Conservation (phyloP, 2,113 vertebrate species). For the Amphiprion percula region DNA sequence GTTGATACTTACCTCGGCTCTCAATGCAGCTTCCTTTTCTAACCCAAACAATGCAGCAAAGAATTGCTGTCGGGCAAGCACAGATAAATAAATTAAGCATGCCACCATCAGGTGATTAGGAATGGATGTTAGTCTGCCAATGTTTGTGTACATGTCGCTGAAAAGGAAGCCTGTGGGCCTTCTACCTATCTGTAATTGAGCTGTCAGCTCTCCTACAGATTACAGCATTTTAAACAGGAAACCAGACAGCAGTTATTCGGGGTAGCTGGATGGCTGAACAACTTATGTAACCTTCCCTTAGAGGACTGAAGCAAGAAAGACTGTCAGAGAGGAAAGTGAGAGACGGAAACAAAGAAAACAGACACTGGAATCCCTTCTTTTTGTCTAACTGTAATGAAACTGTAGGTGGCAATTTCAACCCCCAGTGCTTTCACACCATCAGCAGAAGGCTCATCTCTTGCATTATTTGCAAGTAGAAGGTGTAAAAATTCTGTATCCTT, state of each 20-base stretch:
- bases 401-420: slow-evolving; percentile 57
- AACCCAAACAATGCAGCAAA: slow-evolving; percentile 28
- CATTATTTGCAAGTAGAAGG: slow-evolving; percentile 45
- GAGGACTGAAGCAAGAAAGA: slow-evolving; percentile 18
- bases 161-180: slow-evolving; percentile 9
- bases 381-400: slow-evolving; percentile 49
- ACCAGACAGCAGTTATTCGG: slow-evolving; percentile 31
- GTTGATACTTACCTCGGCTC: neutral
- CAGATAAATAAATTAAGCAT: slow-evolving; percentile 12
- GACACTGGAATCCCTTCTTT: slow-evolving; percentile 9
- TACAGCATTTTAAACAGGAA: slow-evolving; percentile 47
- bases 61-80: neutral
- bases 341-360: slow-evolving; percentile 27
- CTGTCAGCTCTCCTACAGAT: slow-evolving; percentile 50
- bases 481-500: slow-evolving; percentile 32
- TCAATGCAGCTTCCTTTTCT: neutral
- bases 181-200: slow-evolving; percentile 49
- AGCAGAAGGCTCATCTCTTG: slow-evolving; percentile 28
- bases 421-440: slow-evolving; percentile 46
- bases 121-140: slow-evolving; percentile 7
- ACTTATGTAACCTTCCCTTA: slow-evolving; percentile 18
- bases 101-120: slow-evolving; percentile 22
- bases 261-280: slow-evolving; percentile 25
- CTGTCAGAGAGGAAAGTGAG: slow-evolving; percentile 6
- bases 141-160: slow-evolving; percentile 32